Evolutionary conservation across 2,113 vertebrate species (phyloP), one percentile per base, ranked within the genome.

Genomic region (Scalopus aquaticus): DNA sequence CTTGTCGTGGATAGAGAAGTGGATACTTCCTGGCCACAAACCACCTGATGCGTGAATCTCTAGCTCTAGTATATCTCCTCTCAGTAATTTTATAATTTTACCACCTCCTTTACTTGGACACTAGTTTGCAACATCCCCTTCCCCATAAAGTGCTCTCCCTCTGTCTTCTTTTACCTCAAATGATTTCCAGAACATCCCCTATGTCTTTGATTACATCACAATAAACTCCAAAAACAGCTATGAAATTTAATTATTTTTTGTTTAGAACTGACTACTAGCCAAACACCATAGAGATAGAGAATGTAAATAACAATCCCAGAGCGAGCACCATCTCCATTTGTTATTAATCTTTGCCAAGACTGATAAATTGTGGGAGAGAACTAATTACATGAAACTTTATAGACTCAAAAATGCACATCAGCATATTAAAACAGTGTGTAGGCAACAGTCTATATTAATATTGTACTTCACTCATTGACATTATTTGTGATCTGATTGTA

Each of bases 331-430:
- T 51, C 37, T 62, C 20, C 15, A 28, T 16, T 13, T 49, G 39
- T 70, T 69, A 64, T 82, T 95, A 56, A 64, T 95, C 56, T 90
- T 64, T 94, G 39, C 30, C 37, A 74, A 80, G 39, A 62, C 46
- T 64, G 35, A 94, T 69, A 77, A 94, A 88, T 67, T 54, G 64
- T 26, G 28, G 26, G 9, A 54, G 37, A 70, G 15, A 30, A 54
- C 49, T 65, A 69, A 83, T 64, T 73, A 42, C 2, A 37, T 77
- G 9, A 84, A 85, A 56, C 2, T n/a, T 51, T 65, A 37, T 20
- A 58, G 46, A 96, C 49, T 54, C 13, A 24, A 56, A 88, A 82
- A 37, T n/a, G n/a, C 9, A 39, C 19, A 64, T 64, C 26, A 44
- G 5, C 28, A 7, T 26, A 44, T 62, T 67, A 67, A 92, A 70